Evolutionary conservation across 2,888 invertebrate genomes (phyloP), one percentile per base, ranked within the genome.

Genomic region (Dynastes maya): DNA sequence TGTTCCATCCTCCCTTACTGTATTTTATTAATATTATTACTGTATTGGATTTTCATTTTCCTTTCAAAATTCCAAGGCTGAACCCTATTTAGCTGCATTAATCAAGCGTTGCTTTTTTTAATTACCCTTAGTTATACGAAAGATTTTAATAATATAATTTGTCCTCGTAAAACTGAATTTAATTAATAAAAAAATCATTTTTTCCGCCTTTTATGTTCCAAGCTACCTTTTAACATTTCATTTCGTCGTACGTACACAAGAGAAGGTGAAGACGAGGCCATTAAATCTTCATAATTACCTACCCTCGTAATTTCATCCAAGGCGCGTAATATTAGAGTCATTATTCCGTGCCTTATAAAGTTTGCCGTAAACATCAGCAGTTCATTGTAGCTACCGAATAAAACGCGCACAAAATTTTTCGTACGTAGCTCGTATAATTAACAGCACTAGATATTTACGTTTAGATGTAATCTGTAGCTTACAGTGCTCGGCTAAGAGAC

Each of bases 251-350:
- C 55, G 8, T 3, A 9, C n/a, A 3, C 45, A 45, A 11, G 45
- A 22, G 16, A 58, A 58, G 22, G 22, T 58, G 16, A 58, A 58
- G 16, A 22, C 5, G 55, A 16, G 9, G 9, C 16, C 55, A 58
- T 58, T 58, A 58, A 58, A 58, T 58, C 55, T 58, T 58, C 22
- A 58, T 58, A 58, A 58, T 58, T 58, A 58, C 55, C 55, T 58
- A 58, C 55, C 55, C 55, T 16, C 22, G 55, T 58, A 58, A 58
- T 22, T 58, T 58, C 22, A 58, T 58, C 55, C 22, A 58, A 58
- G 55, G 55, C 16, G 55, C 55, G 22, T 58, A 58, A 58, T 22
- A 22, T 22, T 58, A 16, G 22, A 58, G 55, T 22, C 55, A 22
- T 58, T 58, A 58, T 58, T 58, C n/a, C 22, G 2, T 58, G 45